phyloP scores from a whole-genome alignment of 2,888 invertebrate genomes.

The Callosobruchus maculatus region DNA sequence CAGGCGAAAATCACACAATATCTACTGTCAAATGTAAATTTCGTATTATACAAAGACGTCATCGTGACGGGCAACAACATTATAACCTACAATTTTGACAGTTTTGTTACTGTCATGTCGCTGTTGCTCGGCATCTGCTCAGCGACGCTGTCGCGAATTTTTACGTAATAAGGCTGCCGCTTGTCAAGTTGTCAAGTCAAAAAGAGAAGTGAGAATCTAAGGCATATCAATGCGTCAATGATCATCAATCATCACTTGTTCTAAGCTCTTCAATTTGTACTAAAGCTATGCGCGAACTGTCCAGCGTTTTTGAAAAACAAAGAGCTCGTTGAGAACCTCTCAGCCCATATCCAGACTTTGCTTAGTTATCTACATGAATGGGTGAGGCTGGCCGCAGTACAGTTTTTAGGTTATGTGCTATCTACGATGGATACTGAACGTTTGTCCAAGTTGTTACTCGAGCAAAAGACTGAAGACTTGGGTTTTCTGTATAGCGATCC shows the following conservation, averaged over 20 bases:
- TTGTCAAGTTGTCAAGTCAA: conserved; percentile 53
- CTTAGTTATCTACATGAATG: conserved; percentile 81
- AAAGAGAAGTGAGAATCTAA: conserved; percentile 42
- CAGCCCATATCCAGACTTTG: conserved; percentile 66
- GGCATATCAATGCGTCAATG: conserved; percentile 61
- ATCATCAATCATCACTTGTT: conserved; percentile 75
- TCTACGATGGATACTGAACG: conserved; percentile 60
- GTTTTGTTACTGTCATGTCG: too few species aligned
- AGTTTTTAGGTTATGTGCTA: conserved; percentile 72
- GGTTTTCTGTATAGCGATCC: conserved; percentile 60
- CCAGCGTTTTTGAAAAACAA: conserved; percentile 56
- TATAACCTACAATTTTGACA: too few species aligned
- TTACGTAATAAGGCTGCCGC: too few species aligned
- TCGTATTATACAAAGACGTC: too few species aligned
- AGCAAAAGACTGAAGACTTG: conserved; percentile 31
- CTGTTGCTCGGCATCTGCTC: too few species aligned
- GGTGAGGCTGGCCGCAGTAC: conserved; percentile 76
- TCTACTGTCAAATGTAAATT: too few species aligned
- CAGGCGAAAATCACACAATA: too few species aligned
- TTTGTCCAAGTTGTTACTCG: conserved; percentile 52
- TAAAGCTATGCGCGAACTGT: conserved; percentile 66
- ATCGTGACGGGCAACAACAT: too few species aligned
- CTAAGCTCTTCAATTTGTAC: conserved; percentile 67
- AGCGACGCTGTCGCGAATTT: too few species aligned
- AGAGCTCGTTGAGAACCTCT: conserved; percentile 56